A percentile compares a stretch with the other conserved stretches of the same genome.
Evolutionary conservation across 1,140 invertebrate species (phyloP).

Genomic region (Leptoteleia sp.): DNA sequence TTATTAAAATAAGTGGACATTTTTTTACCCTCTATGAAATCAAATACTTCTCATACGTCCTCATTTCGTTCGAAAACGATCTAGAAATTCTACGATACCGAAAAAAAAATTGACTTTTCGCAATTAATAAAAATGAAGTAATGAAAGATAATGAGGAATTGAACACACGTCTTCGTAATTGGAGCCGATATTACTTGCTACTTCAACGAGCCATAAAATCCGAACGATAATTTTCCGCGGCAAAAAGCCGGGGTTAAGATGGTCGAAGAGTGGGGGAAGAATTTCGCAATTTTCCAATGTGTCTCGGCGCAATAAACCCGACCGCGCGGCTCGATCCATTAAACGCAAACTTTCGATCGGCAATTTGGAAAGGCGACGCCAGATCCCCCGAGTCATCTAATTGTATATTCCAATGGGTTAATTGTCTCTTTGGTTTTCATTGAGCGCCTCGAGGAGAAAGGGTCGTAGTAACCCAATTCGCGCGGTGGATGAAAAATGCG

Average conservation of each 20-base stretch:
- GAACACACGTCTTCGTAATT: background rate
- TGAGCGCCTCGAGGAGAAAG: slow-evolving; percentile 43
- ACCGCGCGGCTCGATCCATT: slow-evolving; percentile 15
- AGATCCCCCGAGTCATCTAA: slow-evolving; percentile 24
- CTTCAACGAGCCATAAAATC: background rate
- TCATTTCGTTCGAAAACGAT: no score
- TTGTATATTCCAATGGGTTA: slow-evolving; percentile 44
- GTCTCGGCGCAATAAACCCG: slow-evolving; percentile 20
- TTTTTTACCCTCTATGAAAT: no score
- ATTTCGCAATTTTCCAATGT: slow-evolving; percentile 24
- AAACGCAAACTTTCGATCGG: slow-evolving; percentile 40
- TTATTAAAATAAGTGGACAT: no score
- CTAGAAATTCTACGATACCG: no score
- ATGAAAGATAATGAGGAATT: no score
- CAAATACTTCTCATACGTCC: no score
- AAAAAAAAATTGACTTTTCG: no score
- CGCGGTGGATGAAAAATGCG: slow-evolving; percentile 45
- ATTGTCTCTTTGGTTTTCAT: slow-evolving; percentile 45
- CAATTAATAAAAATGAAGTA: no score
- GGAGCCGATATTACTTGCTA: no score
- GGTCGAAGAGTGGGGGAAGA: background rate
- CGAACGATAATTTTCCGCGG: background rate
- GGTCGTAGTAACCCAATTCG: slow-evolving; percentile 53
- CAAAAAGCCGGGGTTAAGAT: background rate
- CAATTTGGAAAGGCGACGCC: slow-evolving; percentile 33